Evolutionary conservation across 1,140 invertebrate genomes (phyloP).

Genomic region (Aphis gossypii): DNA sequence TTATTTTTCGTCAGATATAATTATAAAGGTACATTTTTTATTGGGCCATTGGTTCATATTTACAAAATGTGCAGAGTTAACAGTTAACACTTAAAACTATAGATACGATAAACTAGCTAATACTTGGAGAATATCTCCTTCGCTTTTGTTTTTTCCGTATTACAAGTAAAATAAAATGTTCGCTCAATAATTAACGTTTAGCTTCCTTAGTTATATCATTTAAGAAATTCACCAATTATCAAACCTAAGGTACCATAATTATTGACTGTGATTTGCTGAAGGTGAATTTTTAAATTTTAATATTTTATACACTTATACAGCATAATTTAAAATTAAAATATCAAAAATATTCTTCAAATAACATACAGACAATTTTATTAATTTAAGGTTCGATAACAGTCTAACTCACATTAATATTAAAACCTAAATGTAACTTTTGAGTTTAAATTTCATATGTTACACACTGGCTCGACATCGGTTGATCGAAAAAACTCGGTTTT

Average conservation of each 20-base stretch:
- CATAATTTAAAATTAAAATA: background rate
- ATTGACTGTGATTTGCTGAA: too few relatives aligned
- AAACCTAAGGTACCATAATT: background rate
- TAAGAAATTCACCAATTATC: background rate
- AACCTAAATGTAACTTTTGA: background rate
- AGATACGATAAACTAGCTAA: background rate
- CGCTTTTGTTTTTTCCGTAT: background rate
- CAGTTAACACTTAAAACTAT: background rate
- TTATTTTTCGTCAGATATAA: background rate
- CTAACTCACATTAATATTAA: background rate
- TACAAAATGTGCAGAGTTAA: background rate
- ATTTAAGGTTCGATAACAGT: background rate
- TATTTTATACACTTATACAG: background rate
- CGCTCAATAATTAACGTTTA: too few relatives aligned
- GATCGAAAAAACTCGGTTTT: too few relatives aligned
- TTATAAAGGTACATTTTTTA: background rate
- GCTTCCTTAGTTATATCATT: background rate
- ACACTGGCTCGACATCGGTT: background rate
- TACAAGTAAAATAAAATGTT: background rate
- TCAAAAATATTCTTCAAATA: background rate
- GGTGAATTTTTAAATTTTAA: background rate
- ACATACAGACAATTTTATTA: background rate
- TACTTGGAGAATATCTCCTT: background rate
- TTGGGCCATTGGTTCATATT: background rate
- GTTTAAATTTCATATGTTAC: background rate